Evolutionary conservation across 2,888 invertebrate genomes (phyloP).

Genomic region (Drosophila macrothrix): DNA sequence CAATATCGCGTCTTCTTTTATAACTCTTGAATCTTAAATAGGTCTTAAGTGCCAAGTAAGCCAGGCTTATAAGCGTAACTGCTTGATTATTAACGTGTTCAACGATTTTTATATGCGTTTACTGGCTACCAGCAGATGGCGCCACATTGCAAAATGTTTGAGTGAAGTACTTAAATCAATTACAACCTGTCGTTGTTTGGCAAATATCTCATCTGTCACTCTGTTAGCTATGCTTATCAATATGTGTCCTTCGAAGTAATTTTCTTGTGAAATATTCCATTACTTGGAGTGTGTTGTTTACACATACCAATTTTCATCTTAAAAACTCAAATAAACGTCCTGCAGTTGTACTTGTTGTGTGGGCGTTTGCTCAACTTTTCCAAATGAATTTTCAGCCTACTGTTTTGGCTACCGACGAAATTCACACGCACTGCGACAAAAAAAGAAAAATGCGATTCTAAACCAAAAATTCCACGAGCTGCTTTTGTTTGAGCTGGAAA

Average conservation of each 20-base stretch:
- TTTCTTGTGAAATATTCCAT: background rate
- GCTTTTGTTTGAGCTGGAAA: slow-evolving; percentile 29
- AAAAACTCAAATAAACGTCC: slow-evolving; percentile 26
- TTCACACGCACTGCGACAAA: slow-evolving; percentile 60
- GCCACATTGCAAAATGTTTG: slow-evolving; percentile 25
- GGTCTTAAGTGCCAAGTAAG: slow-evolving; percentile 8
- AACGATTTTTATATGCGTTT: slow-evolving; percentile 16
- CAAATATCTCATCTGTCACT: slow-evolving; percentile 14
- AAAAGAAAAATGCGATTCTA: slow-evolving; percentile 9
- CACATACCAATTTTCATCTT: slow-evolving; percentile 13
- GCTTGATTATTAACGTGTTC: slow-evolving; percentile 32
- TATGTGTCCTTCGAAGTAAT: background rate
- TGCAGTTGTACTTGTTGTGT: slow-evolving; percentile 55
- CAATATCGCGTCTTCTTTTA: slow-evolving; percentile 6
- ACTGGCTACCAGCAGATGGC: slow-evolving; percentile 32
- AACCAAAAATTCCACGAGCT: slow-evolving; percentile 36
- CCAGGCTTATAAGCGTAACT: slow-evolving; percentile 15
- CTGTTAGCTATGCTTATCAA: background rate
- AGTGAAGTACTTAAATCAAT: background rate
- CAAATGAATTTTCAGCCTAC: slow-evolving; percentile 38
- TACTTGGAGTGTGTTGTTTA: background rate
- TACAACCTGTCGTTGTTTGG: slow-evolving; percentile 5
- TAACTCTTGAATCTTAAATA: slow-evolving; percentile 17
- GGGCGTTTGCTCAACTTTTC: slow-evolving; percentile 62
- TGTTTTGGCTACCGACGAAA: slow-evolving; percentile 33